Percentiles rank a stretch among this genome's conserved stretches.
phyloP scores from a whole-genome alignment of 2,113 vertebrate genomes.

The Taxidea taxus region DNA sequence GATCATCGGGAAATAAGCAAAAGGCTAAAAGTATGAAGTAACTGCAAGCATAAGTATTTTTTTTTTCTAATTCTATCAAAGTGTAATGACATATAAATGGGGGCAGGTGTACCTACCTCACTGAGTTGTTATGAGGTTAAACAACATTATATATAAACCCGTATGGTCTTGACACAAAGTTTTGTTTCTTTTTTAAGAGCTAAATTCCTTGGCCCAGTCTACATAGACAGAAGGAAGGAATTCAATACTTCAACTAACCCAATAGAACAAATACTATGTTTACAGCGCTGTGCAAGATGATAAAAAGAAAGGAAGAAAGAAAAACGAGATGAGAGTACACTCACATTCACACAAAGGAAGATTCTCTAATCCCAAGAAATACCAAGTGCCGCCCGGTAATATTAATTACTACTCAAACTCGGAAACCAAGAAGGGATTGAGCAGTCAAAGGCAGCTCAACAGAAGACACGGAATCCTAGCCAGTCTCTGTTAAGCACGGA shows the following conservation, averaged over 20 bases:
- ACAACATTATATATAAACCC: not conserved
- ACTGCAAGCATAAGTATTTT: not conserved
- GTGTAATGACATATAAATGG: not conserved
- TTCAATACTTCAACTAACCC: not conserved
- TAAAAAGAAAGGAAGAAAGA: not conserved
- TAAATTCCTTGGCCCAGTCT: not conserved
- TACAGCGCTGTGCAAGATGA: not conserved
- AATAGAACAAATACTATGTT: not conserved
- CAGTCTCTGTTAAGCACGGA: not conserved
- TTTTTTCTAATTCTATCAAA: not conserved
- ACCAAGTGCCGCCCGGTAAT: not conserved
- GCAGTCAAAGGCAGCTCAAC: not conserved
- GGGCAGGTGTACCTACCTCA: not conserved
- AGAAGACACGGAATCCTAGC: not conserved
- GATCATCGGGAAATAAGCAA: not conserved
- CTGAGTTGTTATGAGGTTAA: not conserved
- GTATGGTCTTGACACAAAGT: not conserved
- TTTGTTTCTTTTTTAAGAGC: not conserved
- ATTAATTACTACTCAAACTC: not conserved
- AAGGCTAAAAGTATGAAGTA: not conserved
- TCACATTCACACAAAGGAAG: not conserved
- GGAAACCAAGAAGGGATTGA: not conserved
- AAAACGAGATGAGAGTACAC: not conserved
- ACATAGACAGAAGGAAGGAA: not conserved
- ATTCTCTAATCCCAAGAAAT: not conserved